Conservation (phyloP, 2,888 invertebrate genomes). For the Drosophila atripex region DNA sequence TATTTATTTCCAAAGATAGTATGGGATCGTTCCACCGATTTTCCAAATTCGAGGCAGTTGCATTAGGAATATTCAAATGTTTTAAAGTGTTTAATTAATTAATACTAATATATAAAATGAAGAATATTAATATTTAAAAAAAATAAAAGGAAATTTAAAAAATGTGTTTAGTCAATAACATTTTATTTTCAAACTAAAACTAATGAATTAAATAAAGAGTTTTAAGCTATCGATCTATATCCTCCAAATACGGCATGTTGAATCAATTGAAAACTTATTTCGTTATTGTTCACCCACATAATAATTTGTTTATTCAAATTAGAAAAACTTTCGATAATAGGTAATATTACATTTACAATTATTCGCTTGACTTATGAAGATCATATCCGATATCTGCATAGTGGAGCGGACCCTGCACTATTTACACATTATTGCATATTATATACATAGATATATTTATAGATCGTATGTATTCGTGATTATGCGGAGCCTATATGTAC, state of each 20-base stretch:
- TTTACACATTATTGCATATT: conserved; percentile 49
- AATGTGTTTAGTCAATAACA: conserved; percentile 1
- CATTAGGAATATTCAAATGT: too few relatives aligned
- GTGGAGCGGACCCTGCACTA: conserved; percentile 53
- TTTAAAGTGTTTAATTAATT: too few relatives aligned
- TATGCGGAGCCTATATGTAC: conserved; percentile 35
- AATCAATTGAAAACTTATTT: not conserved
- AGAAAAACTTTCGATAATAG: conserved; percentile 75
- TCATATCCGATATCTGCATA: conserved; percentile 60
- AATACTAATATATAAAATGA: too few relatives aligned
- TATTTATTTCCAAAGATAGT: too few relatives aligned
- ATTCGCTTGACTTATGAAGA: conserved; percentile 70
- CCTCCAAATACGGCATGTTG: not conserved
- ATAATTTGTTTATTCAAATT: conserved; percentile 78
- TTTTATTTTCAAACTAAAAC: conserved; percentile 18
- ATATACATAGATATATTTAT: conserved; percentile 38
- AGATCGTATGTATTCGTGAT: conserved; percentile 36
- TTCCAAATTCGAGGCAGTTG: too few relatives aligned
- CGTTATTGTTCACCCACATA: conserved; percentile 76
- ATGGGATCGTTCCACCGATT: too few relatives aligned
- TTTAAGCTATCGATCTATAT: not conserved
- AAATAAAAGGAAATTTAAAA: too few relatives aligned
- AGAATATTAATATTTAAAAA: too few relatives aligned
- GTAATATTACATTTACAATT: conserved; percentile 73
- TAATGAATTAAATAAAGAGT: conserved; percentile 13